Evolutionary conservation across 2,797 vertebrate species (phyloP), one percentile per base, ranked within the genome.

Genomic region (Iguana delicatissima): DNA sequence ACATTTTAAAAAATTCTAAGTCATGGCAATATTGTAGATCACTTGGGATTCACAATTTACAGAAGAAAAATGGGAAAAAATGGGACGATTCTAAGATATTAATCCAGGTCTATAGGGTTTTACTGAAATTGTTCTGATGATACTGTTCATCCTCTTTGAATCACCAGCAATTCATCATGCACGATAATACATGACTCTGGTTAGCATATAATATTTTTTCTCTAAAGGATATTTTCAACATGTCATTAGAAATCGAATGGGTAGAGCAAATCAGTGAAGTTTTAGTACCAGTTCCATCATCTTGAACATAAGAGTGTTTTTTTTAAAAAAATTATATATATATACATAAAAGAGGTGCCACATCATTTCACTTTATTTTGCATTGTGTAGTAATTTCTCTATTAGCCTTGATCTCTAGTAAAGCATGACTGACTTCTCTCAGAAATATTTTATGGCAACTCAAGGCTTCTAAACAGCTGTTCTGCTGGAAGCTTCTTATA

Each of bases 281-380:
- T 89, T 87, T 55, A 94, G 86, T 95, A 82, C 91, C 91, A 95
- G 92, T 96, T 97, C 96, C 77, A 80, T 95, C 93, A 94, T 91
- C 92, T 95, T 92, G 92, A 90, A 95, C 96, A 95, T 95, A 90
- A 94, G n/a, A 13, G 79, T 88, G 89, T 94, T 94, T 92, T 24
- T 94, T 93, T 93, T 95, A 96, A 96, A 92, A 29, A 26, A 67
- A 13, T 1, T 14, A 18, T 20, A 18, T 57, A 26, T 67, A 20
- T 29, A 92, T 89, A 92, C 92, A 92, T 94, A 77, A 92, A 94
- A 93, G 0, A 0, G 90, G 81, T 93, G 89, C 81, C 88, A 91
- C 73, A 92, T 95, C 26, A 92, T 96, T 96, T 96, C 86, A 89
- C 95, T 97, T 97, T 95, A 90, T 95, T 85, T 96, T 93, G 91